Conservation (phyloP, 1,140 invertebrate species). For the Odontomachus brunneus region DNA sequence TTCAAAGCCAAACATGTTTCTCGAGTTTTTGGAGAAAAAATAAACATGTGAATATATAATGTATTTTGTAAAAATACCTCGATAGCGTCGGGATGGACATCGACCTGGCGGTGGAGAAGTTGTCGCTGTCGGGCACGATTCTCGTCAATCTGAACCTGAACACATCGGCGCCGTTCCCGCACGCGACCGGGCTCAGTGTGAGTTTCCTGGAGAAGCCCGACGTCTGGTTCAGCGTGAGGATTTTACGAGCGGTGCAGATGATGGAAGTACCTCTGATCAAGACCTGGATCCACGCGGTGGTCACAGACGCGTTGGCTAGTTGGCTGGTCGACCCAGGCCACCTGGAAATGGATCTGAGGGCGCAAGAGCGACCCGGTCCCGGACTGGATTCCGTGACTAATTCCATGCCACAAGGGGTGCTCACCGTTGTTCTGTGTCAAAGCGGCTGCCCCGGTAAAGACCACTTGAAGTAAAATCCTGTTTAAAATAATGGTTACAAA, state of each 20-base stretch:
- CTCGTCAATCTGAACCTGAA: conserved; percentile 84
- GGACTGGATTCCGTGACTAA: conserved; percentile 72
- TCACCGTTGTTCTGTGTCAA: conserved; percentile 82
- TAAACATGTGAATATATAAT: no score
- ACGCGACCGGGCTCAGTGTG: conserved; percentile 84
- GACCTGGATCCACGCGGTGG: conserved; percentile 86
- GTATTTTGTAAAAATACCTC: background rate
- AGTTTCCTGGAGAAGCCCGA: conserved; percentile 87
- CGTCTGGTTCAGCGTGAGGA: conserved; percentile 86
- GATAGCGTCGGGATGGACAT: conserved; percentile 84
- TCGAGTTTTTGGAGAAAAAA: no score
- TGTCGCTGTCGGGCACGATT: conserved; percentile 84
- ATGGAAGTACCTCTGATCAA: conserved; percentile 87
- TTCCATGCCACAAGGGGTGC: conserved; percentile 84
- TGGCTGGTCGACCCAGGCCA: conserved; percentile 87
- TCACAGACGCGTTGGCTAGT: conserved; percentile 86
- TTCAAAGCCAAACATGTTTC: no score
- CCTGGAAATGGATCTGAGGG: conserved; percentile 84
- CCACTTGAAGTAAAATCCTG: background rate
- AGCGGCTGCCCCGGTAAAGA: conserved; percentile 71
- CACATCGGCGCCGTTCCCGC: conserved; percentile 86
- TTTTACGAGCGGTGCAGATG: conserved; percentile 85
- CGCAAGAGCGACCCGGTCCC: conserved; percentile 83
- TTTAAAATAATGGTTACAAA: no score
- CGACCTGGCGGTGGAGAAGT: conserved; percentile 85